phyloP scores from a whole-genome alignment of 2,888 invertebrate genomes.

The Crocallis elinguaria region DNA sequence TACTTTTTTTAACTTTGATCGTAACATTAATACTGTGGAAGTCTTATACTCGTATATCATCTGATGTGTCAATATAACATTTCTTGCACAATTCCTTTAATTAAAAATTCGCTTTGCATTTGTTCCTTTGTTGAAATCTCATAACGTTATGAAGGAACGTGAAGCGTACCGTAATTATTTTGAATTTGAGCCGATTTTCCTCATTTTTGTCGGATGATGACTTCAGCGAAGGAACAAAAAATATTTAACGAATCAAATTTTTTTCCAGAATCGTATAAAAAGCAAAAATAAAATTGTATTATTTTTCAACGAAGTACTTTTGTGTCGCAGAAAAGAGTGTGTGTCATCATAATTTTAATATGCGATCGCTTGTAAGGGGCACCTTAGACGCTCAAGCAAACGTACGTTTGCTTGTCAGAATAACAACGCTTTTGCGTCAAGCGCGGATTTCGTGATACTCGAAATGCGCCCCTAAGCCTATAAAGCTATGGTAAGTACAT shows the following conservation, averaged over 20 bases:
- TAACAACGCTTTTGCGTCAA: too few relatives aligned
- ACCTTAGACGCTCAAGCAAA: too few relatives aligned
- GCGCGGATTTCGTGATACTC: too few relatives aligned
- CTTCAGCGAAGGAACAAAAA: constrained; percentile 22
- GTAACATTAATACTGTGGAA: too few relatives aligned
- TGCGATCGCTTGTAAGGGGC: too few relatives aligned
- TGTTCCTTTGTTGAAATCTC: constrained; percentile 27
- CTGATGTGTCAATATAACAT: not conserved
- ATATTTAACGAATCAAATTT: constrained; percentile 12
- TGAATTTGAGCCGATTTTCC: constrained; percentile 32
- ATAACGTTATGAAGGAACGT: constrained; percentile 31
- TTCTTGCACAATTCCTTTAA: constrained; percentile 15
- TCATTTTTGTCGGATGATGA: constrained; percentile 29
- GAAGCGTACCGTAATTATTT: constrained; percentile 34
- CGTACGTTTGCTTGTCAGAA: too few relatives aligned
- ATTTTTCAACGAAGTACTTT: not conserved
- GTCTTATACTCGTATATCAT: too few relatives aligned
- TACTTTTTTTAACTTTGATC: too few relatives aligned
- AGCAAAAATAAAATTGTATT: not conserved
- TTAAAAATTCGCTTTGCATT: constrained; percentile 26
- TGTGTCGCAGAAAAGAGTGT: too few relatives aligned
- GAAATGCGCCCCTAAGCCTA: too few relatives aligned
- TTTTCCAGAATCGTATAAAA: constrained; percentile 6
- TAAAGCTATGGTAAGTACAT: too few relatives aligned
- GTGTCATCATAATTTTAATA: too few relatives aligned